A percentile compares a stretch with the other conserved stretches of the same genome.
phyloP scores from a whole-genome alignment of 2,113 vertebrate species.

The Phalacrocorax pelagicus region DNA sequence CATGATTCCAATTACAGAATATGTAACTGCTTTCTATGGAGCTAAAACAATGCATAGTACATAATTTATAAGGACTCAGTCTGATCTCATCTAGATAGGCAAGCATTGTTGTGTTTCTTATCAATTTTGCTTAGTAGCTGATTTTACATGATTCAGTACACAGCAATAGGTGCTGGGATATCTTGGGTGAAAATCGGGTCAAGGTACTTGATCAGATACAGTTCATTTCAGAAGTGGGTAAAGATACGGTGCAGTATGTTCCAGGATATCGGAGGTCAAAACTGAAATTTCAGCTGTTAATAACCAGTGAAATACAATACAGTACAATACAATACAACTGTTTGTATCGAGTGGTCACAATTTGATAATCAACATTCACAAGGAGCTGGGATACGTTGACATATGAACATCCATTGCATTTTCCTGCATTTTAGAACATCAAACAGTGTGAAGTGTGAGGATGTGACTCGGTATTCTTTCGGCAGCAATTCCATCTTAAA shows the following conservation, averaged over 20 bases:
- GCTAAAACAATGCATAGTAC: not conserved
- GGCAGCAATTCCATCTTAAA: not conserved
- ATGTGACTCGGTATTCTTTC: not conserved
- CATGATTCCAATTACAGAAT: not conserved
- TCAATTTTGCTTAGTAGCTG: not conserved
- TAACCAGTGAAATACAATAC: not conserved
- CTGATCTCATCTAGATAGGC: constrained; percentile 12
- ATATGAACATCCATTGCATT: not conserved
- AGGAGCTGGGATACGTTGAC: not conserved
- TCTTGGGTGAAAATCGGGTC: constrained; percentile 40
- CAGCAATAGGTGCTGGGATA: not conserved
- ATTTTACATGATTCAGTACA: not conserved
- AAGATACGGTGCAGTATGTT: not conserved
- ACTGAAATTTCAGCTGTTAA: not conserved
- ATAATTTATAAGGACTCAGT: not conserved
- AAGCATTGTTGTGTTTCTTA: not conserved
- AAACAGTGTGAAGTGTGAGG: not conserved
- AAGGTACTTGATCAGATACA: not conserved
- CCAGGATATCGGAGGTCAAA: not conserved
- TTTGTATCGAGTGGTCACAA: not conserved
- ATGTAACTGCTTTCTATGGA: not conserved
- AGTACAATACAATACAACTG: not conserved
- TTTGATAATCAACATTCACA: not conserved
- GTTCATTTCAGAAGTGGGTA: not conserved
- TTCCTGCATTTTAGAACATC: not conserved